Evolutionary conservation across 2,888 invertebrate genomes (phyloP), one percentile per base, ranked within the genome.

Genomic region (Oxycera nigricornis): DNA sequence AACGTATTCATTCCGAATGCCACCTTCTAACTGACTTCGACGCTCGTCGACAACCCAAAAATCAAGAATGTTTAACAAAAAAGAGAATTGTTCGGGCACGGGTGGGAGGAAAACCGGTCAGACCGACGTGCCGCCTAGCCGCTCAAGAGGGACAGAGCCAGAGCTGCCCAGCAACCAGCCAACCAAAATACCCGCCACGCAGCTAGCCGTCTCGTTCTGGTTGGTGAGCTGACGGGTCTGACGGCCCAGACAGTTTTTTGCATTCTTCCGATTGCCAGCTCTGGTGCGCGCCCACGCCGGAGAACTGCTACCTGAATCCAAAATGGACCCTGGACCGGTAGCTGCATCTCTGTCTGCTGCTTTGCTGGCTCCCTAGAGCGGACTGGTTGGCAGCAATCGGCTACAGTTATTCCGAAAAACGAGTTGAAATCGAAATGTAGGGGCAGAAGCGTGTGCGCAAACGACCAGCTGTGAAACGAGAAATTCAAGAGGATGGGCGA

Each of bases 21-120:
- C 82, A 83, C 82, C 83, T 82, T 82, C 79, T 78, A 82, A 84
- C 84, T 84, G 84, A 84, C 79, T 81, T 46, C 28, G 46, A 73
- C n/a, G 17, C 35, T 57, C n/a, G 41, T 6, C 50, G 35, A 62
- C 73, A 50, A 50, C 62, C 61, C 50, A 61, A 62, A 73, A 70
- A 52, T 68, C 59, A 35, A 57, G 26, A 68, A 55, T 31, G 26
- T 57, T 52, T 30, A 41, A 24, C 14, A 28, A 30, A 59, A 20
- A 41, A 61, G 17, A 31, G 20, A 55, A 52, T 52, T 52, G 52
- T 50, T 55, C 52, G n/a, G 6, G 31, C 17, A 31, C 31, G 17
- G 31, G 70, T 30, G 55, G 70, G 70, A 50, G 22, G 70, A 31
- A 24, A 67, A 50, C 50, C 70, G 52, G 55, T 41, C 65, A 65